Base-by-base conservation (phyloP, 2,888 invertebrate species). In the Eudasyphora cyanicolor region DNA sequence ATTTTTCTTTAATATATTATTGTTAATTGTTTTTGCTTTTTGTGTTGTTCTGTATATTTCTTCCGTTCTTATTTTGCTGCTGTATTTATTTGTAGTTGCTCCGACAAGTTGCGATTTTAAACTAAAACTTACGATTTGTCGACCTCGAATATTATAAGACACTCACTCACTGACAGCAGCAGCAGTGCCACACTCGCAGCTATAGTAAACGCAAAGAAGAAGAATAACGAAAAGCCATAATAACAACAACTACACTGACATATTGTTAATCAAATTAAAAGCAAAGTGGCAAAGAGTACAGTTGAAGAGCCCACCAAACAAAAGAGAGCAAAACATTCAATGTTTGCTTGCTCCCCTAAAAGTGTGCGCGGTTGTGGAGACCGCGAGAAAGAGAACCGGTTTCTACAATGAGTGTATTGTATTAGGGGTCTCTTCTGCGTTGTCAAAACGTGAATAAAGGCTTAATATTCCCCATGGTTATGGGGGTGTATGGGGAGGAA, bases 91-190 rank as follows among this genome's bases (percentile, higher is more conserved):
- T 78, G 83, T 83, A 87, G 88, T 88, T 89, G 83, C 87, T 87
- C 86, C 88, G 89, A 86, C 90, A 89, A 91, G 87, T n/a, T 87
- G 89, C 88, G 87, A 87, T 87, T 87, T 86, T 87, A 88, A 86
- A 91, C 89, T 91, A 89, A 91, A 85, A 84, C 85, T 85, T 85
- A 84, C 83, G 85, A 78, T 82, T 74, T 73, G 79, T 21, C 82
- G 80, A 74, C 86, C 35, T 80, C 86, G 76, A 87, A 86, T 89
- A 86, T 88, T 86, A 88, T 88, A 88, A 87, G 57, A 78, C 35
- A 71, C 57, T 60, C 32, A 71, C 17, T 35, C 51, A 29, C 45
- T 27, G 76, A n/a, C 60, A 27, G 62, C 62, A 32, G 14, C 32
- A 32, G n/a, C 17, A n/a, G 4, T 8, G 32, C 12, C 64, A 17